These are phyloP conservation scores for Mya arenaria DNA, from an alignment of 1,140 invertebrate genomes.

Conservation along the genomic window DNA sequence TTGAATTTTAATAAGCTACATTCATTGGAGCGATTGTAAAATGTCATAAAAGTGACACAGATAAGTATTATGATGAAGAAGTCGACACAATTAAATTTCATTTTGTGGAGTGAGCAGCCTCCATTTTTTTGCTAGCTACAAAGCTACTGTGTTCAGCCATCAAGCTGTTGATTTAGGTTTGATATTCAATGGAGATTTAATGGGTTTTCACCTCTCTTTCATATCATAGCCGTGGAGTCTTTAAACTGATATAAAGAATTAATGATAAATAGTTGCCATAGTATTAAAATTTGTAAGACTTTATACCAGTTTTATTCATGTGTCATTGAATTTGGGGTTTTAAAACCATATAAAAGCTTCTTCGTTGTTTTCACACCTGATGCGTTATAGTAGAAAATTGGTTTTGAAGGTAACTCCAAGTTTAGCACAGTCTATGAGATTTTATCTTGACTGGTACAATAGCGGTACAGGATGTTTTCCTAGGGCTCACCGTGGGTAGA, in stretches of 20 bases:
- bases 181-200: background rate
- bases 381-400: slow-evolving; percentile 30
- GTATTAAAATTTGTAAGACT: background rate
- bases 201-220: background rate
- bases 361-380: slow-evolving; percentile 13
- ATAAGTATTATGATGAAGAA: no score
- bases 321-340: background rate
- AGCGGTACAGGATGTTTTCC: slow-evolving; percentile 43
- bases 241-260: slow-evolving; percentile 3
- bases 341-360: background rate
- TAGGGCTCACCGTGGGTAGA: background rate
- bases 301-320: background rate
- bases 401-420: background rate
- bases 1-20: no score
- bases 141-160: no score
- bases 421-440: slow-evolving; percentile 28
- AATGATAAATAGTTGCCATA: background rate
- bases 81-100: no score
- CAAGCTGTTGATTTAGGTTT: no score
- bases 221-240: background rate
- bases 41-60: no score
- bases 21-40: no score
- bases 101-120: no score
- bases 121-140: no score
- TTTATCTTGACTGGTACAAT: slow-evolving; percentile 39